These are phyloP conservation scores for Eueremaeus valkanovi DNA, from an alignment of 2,888 invertebrate species.

Conservation along the genomic window DNA sequence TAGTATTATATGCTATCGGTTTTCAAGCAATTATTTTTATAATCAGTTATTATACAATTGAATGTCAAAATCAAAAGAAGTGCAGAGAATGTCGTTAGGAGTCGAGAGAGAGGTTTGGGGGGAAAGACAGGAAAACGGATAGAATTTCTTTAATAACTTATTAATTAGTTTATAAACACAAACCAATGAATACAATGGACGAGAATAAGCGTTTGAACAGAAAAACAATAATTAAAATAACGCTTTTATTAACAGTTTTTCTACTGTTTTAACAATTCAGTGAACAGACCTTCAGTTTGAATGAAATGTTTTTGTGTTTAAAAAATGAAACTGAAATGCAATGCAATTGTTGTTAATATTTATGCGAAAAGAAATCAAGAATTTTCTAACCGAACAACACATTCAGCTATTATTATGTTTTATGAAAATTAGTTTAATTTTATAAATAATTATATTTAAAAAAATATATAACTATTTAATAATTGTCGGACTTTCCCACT, in stretches of 20 bases:
- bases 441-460: neutral
- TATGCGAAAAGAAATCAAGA: neutral
- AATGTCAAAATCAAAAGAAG: too few relatives aligned
- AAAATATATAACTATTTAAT: neutral
- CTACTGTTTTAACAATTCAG: neutral
- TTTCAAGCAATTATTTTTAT: too few relatives aligned
- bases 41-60: too few relatives aligned
- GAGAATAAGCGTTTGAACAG: neutral
- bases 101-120: neutral
- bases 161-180: neutral
- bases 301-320: neutral
- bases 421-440: neutral
- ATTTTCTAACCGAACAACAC: too few relatives aligned
- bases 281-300: slow-evolving; percentile 13
- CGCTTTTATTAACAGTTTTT: neutral
- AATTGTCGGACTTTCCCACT: slow-evolving; percentile 17
- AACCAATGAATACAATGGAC: neutral
- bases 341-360: neutral
- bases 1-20: too few relatives aligned
- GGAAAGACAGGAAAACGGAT: neutral
- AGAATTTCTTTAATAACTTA: neutral
- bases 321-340: too few relatives aligned
- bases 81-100: too few relatives aligned
- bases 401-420: neutral
- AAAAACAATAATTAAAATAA: neutral